A percentile compares a stretch with the other conserved stretches of the same genome.
phyloP scores from a whole-genome alignment of 2,888 invertebrate species.

The Neoaliturus tenellus region DNA sequence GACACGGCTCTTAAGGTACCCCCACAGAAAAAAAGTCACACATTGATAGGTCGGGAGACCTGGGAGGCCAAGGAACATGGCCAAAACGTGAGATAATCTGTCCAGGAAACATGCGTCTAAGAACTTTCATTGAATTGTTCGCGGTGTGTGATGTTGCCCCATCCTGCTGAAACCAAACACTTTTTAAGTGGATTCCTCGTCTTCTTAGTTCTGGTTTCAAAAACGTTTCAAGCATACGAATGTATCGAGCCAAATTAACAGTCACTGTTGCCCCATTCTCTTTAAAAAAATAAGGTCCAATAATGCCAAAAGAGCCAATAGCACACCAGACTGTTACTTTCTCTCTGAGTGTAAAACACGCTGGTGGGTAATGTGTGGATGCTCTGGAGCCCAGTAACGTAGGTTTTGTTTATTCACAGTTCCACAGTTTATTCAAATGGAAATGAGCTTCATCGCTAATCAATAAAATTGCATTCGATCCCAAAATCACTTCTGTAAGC shows the following conservation, averaged over 20 bases:
- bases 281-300: constrained; percentile 49
- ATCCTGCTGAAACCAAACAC: constrained; percentile 33
- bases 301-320: constrained; percentile 29
- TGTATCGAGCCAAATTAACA: constrained; percentile 38
- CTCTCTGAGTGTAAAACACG: constrained; percentile 15
- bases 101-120: constrained; percentile 33
- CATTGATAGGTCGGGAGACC: constrained; percentile 28
- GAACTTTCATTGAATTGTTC: constrained; percentile 18
- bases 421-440: constrained; percentile 39
- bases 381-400: constrained; percentile 38
- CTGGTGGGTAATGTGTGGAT: constrained; percentile 32
- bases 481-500: constrained; percentile 35
- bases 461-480: constrained; percentile 31
- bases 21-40: constrained; percentile 16
- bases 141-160: constrained; percentile 16
- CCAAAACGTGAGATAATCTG: constrained; percentile 35
- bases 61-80: constrained; percentile 38
- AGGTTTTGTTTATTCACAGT: constrained; percentile 44
- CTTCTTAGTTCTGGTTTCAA: too few relatives aligned
- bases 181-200: too few relatives aligned
- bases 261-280: constrained; percentile 29
- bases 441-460: constrained; percentile 53
- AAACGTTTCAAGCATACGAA: too few relatives aligned
- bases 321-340: neutral
- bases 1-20: too few relatives aligned